Evolutionary conservation across 2,888 invertebrate genomes (phyloP).

Genomic region (Trypoxylon attenuatum): DNA sequence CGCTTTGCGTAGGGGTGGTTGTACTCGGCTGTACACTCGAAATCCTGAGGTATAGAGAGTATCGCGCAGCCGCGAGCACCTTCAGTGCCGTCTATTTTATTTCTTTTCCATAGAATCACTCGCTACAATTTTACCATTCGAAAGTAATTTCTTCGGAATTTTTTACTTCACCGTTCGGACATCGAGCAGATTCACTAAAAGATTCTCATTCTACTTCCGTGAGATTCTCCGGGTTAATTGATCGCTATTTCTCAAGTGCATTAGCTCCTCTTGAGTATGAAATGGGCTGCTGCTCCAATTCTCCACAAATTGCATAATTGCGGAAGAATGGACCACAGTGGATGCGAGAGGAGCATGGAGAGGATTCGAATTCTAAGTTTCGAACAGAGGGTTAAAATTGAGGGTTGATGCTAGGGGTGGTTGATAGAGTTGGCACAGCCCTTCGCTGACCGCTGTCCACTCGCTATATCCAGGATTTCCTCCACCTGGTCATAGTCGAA

Average conservation of each 20-base stretch:
- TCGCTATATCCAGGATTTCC: constrained; percentile 39
- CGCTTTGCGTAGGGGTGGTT: constrained; percentile 52
- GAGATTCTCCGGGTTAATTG: too few species aligned
- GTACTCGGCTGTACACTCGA: constrained; percentile 36
- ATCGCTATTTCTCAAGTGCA: too few species aligned
- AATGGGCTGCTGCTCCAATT: too few species aligned
- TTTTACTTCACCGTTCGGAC: too few species aligned
- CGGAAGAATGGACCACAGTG: too few species aligned
- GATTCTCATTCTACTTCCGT: not conserved
- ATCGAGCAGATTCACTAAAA: not conserved
- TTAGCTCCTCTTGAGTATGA: too few species aligned
- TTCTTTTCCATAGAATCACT: constrained; percentile 41
- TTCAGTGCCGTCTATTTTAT: not conserved
- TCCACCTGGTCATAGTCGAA: constrained; percentile 30
- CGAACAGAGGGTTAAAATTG: constrained; percentile 6
- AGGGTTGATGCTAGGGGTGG: not conserved
- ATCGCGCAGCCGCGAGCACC: constrained; percentile 23
- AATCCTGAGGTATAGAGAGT: constrained; percentile 5
- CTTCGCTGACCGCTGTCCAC: constrained; percentile 63
- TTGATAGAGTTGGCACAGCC: not conserved
- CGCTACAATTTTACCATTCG: too few species aligned
- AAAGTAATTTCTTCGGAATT: too few species aligned
- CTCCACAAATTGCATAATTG: not conserved
- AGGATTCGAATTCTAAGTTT: constrained; percentile 16
- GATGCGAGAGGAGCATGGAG: too few species aligned